Evolutionary conservation across 2,888 invertebrate genomes (phyloP), one percentile per base, ranked within the genome.

Genomic region (Piscicola geometra): DNA sequence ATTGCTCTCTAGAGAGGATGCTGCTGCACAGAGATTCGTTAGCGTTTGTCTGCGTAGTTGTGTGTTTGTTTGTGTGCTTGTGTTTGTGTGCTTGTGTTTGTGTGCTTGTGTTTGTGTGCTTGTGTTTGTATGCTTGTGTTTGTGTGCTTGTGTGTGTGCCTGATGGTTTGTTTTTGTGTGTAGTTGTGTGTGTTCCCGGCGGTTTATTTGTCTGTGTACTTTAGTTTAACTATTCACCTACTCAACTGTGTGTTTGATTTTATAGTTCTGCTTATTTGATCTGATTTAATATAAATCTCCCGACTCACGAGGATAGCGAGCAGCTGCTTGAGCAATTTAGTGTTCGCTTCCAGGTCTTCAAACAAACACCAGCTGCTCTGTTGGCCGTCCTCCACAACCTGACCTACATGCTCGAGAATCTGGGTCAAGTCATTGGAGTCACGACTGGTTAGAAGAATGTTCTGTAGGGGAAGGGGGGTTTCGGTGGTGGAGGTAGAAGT

Each of bases 281-380:
- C n/a, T n/a, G n/a, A n/a, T n/a, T n/a, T n/a, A n/a, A n/a, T n/a
- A n/a, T n/a, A n/a, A 36, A 28, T 32, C n/a, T 30, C n/a, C n/a
- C 28, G 2, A 68, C 15, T 50, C 33, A 47, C 86, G 79, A 86
- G 78, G 41, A 87, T 84, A 52, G 83, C 84, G 28, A 85, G 79
- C 36, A 88, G 81, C 77, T 87, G 84, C 41, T 84, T 82, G 33
- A 96, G 88, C 84, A 93, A 64, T 15, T 56, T 56, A 5, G 52
- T 90, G 82, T 96, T 95, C 80, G 92, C 91, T 77, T 90, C 89
- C 80, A 95, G 94, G 84, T 96, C 96, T 84, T 96, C 95, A 84
- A 95, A 93, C 41, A 96, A 87, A 85, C 93, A 93, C 96, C 96
- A 96, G 81, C 93, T 94, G 76, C 96, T 88, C 83, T 97, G 96